Base-by-base conservation (phyloP, 2,888 invertebrate species). In the Scaptomyza tumidula region DNA sequence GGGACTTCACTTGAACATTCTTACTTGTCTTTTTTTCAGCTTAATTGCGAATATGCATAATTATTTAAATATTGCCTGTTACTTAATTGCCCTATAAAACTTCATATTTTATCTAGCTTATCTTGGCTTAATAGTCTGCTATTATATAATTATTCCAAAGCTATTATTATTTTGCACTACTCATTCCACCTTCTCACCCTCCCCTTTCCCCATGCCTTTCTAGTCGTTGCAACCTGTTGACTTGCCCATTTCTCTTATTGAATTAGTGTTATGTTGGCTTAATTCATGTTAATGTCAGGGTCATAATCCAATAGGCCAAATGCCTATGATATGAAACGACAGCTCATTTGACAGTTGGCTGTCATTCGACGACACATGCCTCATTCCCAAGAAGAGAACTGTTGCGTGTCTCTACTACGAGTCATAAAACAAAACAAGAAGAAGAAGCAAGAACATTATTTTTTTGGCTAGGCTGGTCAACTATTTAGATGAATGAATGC, bases 261-360 rank as follows among this genome's bases (percentile, higher is more conserved):
- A 81, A 70, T 55, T 71, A 68, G 62, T 57, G 74, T 59, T 63
- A 58, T 49, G 49, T 31, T 43, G 50, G 41, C 72, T 55, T 43
- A 39, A 49, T 57, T 54, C 49, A 73, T 70, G 70, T 80, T 80
- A 76, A 75, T 80, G 71, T 50, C 87, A 69, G 87, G 78, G 78
- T 69, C 81, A 68, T 86, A 80, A 74, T 62, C 80, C 78, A 50
- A 50, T 55, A 52, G 81, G 73, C 67, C 62, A 75, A 54, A 67
- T 62, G 56, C 55, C 71, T 2, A 19, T n/a, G n/a, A n/a, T 19
- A 19, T 52, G 55, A 68, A 64, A 10, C 62, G 81, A 73, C 89
- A 88, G n/a, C 78, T 82, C 87, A 83, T 83, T 83, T 75, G 81
- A 79, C 81, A 81, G 76, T 77, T 60, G 45, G 29, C 75, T 77